Base-by-base conservation (phyloP, 1,140 invertebrate species). In the Lepidurus packardi region DNA sequence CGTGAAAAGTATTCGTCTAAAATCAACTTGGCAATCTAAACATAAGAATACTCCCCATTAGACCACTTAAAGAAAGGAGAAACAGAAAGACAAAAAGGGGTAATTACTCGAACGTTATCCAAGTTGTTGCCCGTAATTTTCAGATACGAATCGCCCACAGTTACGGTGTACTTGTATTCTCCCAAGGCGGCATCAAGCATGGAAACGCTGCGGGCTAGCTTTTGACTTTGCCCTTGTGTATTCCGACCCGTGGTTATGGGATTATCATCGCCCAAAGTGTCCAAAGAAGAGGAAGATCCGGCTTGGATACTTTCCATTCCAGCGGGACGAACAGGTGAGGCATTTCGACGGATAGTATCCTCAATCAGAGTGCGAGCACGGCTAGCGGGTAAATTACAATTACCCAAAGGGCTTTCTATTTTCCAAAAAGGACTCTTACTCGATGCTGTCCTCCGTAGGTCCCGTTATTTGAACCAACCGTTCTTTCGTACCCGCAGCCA, bases 381-480 rank as follows among this genome's bases (percentile, higher is more conserved):
- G 82, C 94, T 96, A 82, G 25, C 84, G 83, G 79, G 75, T 47
- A 81, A 82, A 77, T 13, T 1, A 43, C n/a, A 76, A 42, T 76
- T 3, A 76, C n/a, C n/a, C 24, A 76, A 10, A n/a, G n/a, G n/a
- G 42, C 9, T 43, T 34, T 76, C 41, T 41, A 9, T 11, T 76
- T 43, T 43, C 7, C 41, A 6, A n/a, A 8, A 25, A 76, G 9
- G 24, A 42, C 42, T 7, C 74, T 90, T 86, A 96, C 94, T 91
- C 90, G 81, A 96, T 95, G 85, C 94, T 94, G 83, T 95, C 93
- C 87, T 95, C 93, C 82, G 90, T 92, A 43, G 93, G 93, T 80
- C 94, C 94, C 75, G 94, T 96, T 81, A 97, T 96, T 86, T 96
- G 94, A 80, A 97, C 94, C 83, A 96, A 89, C 84, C 95, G 89